Evolutionary conservation across 2,113 vertebrate species (phyloP).

Genomic region (Pangasianodon gigas): DNA sequence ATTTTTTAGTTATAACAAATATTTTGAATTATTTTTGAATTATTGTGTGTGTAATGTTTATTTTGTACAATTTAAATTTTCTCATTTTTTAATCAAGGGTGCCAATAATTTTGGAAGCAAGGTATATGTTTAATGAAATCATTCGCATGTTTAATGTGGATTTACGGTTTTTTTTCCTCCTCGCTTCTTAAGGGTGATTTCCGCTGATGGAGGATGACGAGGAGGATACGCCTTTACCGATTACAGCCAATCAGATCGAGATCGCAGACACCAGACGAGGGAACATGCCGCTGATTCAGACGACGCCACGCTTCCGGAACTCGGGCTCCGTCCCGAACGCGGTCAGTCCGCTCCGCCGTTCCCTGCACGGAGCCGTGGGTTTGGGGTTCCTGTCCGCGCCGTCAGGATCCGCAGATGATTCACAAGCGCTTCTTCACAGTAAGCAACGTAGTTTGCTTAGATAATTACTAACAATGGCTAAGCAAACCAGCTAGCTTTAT

Average conservation of each 20-base stretch:
- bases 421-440: conserved; percentile 47
- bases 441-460: conserved; percentile 3
- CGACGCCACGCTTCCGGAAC: neutral
- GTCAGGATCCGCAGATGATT: conserved; percentile 18
- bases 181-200: conserved; percentile 16
- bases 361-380: conserved; percentile 26
- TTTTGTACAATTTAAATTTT: neutral
- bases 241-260: neutral
- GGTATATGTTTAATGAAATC: neutral
- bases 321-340: neutral
- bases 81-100: neutral
- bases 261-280: conserved; percentile 1
- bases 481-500: too few relatives aligned
- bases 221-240: conserved; percentile 43
- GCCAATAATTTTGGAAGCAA: neutral
- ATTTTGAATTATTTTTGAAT: neutral
- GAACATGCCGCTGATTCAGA: conserved; percentile 45
- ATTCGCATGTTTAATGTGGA: too few relatives aligned
- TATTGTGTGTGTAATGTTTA: neutral
- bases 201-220: conserved; percentile 57
- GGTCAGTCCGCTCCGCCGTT: conserved; percentile 5
- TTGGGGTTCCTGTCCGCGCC: conserved; percentile 19
- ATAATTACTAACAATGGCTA: neutral
- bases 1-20: neutral
- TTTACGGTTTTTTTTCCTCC: neutral